A percentile compares a stretch with the other conserved stretches of the same genome.
Conservation (phyloP, 2,113 vertebrate genomes). For the Baryphthengus martii region DNA sequence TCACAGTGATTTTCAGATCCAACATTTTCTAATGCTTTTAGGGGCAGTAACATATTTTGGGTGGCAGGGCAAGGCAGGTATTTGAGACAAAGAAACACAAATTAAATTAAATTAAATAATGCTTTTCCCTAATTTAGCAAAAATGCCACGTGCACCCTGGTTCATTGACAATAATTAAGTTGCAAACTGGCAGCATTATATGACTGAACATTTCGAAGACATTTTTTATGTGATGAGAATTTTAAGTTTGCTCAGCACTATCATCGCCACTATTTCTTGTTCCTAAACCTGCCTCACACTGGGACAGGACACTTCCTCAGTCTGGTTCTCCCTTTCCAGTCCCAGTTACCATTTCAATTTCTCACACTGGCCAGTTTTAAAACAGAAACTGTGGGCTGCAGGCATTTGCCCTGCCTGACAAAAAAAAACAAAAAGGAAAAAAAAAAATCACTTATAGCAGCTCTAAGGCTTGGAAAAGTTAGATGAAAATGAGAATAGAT, state of each 20-base stretch:
- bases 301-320: background rate
- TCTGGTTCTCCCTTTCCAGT: background rate
- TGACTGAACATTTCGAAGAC: background rate
- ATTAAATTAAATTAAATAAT: background rate
- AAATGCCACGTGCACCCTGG: accelerated
- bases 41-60: background rate
- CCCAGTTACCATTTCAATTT: background rate
- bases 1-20: background rate
- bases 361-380: background rate
- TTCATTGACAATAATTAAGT: background rate
- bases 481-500: background rate
- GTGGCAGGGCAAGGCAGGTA: background rate
- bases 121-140: background rate
- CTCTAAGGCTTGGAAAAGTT: background rate
- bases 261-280: background rate
- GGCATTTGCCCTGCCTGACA: background rate
- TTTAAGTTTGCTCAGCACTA: background rate
- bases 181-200: background rate
- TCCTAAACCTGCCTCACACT: background rate
- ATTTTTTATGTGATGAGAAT: background rate
- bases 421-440: background rate
- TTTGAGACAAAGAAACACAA: background rate
- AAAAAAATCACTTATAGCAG: background rate
- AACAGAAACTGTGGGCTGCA: background rate
- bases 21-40: background rate